phyloP scores from a whole-genome alignment of 35 echinoderm and acorn worm species.

The Holothuria glaberrima region DNA sequence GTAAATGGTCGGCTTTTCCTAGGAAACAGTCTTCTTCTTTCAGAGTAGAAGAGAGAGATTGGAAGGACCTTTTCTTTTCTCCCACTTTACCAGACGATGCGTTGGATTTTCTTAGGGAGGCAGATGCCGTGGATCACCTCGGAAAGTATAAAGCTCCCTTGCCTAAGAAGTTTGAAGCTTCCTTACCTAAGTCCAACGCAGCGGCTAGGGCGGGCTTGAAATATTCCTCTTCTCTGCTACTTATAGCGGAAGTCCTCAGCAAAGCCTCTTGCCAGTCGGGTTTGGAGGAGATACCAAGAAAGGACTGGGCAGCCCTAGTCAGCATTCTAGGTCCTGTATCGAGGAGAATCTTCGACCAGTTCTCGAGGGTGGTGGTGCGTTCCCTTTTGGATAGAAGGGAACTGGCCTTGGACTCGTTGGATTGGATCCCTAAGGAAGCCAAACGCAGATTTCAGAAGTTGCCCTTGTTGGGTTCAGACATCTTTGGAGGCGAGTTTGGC shows the following conservation, averaged over 20 bases:
- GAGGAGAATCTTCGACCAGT: not conserved
- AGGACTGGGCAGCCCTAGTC: not conserved
- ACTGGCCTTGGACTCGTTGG: not conserved
- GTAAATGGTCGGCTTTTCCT: not conserved
- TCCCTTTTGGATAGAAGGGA: not conserved
- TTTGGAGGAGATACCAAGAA: not conserved
- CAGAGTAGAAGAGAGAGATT: not conserved
- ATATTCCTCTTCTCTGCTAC: not conserved
- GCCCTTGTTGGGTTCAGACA: not conserved
- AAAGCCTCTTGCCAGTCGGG: not conserved
- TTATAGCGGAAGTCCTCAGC: not conserved
- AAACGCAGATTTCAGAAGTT: not conserved
- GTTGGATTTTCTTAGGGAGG: not conserved
- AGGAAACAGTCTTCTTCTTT: not conserved
- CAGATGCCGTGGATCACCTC: not conserved
- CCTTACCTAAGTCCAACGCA: not conserved
- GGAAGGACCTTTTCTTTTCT: not conserved
- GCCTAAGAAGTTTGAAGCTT: not conserved
- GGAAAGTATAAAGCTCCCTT: not conserved
- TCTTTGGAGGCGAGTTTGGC: not conserved
- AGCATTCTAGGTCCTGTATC: not conserved
- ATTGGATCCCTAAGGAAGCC: not conserved
- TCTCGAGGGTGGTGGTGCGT: not conserved
- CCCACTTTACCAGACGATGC: not conserved
- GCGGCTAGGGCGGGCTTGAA: not conserved